Base-by-base conservation (phyloP, 2,797 vertebrate species). In the Oreonectes daqikongensis region DNA sequence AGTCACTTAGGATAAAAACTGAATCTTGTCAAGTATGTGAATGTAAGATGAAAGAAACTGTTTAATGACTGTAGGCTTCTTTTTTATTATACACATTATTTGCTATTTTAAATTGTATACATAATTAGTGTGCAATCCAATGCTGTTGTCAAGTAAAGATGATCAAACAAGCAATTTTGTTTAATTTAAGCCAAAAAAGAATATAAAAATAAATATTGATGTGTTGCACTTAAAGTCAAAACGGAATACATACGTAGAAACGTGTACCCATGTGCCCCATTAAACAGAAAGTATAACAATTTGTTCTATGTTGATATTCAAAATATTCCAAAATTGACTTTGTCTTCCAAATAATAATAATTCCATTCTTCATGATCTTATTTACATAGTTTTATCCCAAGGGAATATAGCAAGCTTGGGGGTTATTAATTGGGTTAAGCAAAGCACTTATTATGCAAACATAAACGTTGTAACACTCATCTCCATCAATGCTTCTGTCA, bases 401-500 rank as follows among this genome's bases (percentile, higher is more conserved):
- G 18, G 24, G 15, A 48, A 28, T 32, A 4, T 22, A 38, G 6
- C 4, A 2, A 40, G 22, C 12, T 28, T 46, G 5, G 22, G 2
- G 11, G n/a, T 42, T 40, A 74, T 53, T 65, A 53, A 20, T 15
- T 28, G 59, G 18, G 22, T 57, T 40, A 57, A 26, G 26, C 22
- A 30, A 44, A 66, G 40, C 35, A 55, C 4, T 38, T 18, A 53
- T 26, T 74, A 55, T 30, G 63, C n/a, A 44, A 66, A 75, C 26
- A 30, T 44, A 12, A 75, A 44, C 17, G 35, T 32, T 4, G 40
- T 64, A 42, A 40, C 17, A 20, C 1, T 0, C 10, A 53, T 64
- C 2, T 63, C 30, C 20, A 26, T 38, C 46, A 52, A 18, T 20
- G 28, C 20, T 18, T 24, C 26, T n/a, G 5, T 63, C 15, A 26